Evolutionary conservation across 2,888 invertebrate genomes (phyloP).

Genomic region (Agelastica alni): DNA sequence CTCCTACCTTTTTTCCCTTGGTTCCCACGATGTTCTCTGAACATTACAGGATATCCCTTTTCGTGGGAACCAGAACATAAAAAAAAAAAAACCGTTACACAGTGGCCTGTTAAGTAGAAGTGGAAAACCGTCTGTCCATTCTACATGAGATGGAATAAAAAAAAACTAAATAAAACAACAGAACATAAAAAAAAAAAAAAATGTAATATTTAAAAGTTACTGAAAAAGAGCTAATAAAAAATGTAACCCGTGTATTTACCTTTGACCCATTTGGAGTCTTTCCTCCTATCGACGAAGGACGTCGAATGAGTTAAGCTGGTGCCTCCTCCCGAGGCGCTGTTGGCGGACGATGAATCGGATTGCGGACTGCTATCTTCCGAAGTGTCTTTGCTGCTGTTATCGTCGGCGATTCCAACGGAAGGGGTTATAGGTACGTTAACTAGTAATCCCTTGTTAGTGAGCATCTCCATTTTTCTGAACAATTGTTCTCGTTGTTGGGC

Average conservation of each 20-base stretch:
- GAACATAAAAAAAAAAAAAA: no score
- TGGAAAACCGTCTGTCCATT: neutral
- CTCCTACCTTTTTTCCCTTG: no score
- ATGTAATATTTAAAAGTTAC: no score
- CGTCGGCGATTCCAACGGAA: slow-evolving; percentile 52
- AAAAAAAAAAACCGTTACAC: no score
- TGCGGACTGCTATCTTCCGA: slow-evolving; percentile 56
- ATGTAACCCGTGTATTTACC: no score
- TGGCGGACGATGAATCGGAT: slow-evolving; percentile 52
- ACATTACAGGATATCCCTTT: no score
- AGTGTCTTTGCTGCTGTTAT: slow-evolving; percentile 55
- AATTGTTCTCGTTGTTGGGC: slow-evolving; percentile 90
- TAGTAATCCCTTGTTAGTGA: slow-evolving; percentile 75
- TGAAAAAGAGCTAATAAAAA: no score
- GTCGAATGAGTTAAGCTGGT: slow-evolving; percentile 47
- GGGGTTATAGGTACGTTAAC: slow-evolving; percentile 62
- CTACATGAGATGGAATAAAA: no score
- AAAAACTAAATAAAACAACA: no score
- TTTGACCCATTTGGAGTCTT: slow-evolving; percentile 53
- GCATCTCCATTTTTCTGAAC: slow-evolving; percentile 82
- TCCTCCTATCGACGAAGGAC: slow-evolving; percentile 46
- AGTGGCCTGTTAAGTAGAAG: neutral
- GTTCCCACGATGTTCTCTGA: no score
- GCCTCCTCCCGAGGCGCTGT: slow-evolving; percentile 33
- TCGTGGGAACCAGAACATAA: no score